phyloP scores from a whole-genome alignment of 2,888 invertebrate species.

The Tachina grossa region DNA sequence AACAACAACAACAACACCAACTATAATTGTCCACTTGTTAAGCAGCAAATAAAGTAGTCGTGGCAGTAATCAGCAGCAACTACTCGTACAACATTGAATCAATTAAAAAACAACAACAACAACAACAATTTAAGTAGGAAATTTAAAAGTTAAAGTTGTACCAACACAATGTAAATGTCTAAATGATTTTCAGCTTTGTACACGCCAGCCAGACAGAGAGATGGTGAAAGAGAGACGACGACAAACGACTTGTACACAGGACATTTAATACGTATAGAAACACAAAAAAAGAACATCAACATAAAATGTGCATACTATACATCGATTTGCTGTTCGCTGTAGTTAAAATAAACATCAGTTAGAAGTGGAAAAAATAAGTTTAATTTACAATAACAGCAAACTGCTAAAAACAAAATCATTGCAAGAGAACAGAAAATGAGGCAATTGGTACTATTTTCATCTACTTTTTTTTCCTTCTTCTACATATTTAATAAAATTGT shows the following conservation, averaged over 20 bases:
- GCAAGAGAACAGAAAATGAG: constrained; percentile 1
- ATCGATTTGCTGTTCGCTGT: constrained; percentile 31
- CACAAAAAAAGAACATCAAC: constrained; percentile 31
- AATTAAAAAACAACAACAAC: constrained; percentile 36
- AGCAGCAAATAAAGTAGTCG: constrained; percentile 54
- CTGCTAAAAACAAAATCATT: constrained; percentile 24
- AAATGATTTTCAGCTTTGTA: constrained; percentile 67
- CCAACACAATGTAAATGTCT: constrained; percentile 70
- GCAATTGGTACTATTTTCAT: not conserved
- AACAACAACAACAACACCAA: constrained; percentile 43
- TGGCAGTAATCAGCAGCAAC: constrained; percentile 48
- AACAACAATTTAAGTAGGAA: constrained; percentile 68
- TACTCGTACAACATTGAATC: constrained; percentile 46
- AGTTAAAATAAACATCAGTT: constrained; percentile 57
- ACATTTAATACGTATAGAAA: constrained; percentile 56
- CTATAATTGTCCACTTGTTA: constrained; percentile 66
- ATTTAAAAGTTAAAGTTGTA: constrained; percentile 71
- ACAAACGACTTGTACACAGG: constrained; percentile 42
- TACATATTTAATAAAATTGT: not conserved
- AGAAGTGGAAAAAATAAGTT: constrained; percentile 29
- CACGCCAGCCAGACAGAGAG: constrained; percentile 7
- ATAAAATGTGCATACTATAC: constrained; percentile 26
- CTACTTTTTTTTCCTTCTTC: too few species aligned
- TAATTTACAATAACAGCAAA: constrained; percentile 27
- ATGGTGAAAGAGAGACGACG: constrained; percentile 4